Evolutionary conservation across 2,113 vertebrate genomes (phyloP), one percentile per base, ranked within the genome.

Genomic region (Andinoacara biseriatus): DNA sequence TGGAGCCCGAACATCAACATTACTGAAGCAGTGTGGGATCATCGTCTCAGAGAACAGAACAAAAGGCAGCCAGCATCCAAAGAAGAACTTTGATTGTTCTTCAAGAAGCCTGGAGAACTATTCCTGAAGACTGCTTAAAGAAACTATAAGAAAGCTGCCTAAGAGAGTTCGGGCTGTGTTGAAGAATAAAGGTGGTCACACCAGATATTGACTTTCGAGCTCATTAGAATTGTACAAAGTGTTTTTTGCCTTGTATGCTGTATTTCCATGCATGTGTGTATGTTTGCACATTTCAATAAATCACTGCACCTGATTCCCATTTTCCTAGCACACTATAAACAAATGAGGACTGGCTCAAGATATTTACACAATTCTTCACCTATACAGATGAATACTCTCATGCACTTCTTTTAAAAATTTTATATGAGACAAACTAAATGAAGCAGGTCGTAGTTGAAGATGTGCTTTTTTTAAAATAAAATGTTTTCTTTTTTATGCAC

Each of bases 391-490:
- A 67, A 17, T 26, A 0, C 22, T 67, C 0, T 29, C 5, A 69
- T 1, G 15, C 22, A 49, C 8, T 18, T 67, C 14, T 67, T 67
- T 67, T 67, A 26, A 0, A 46, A 43, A 43, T 13, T 43, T 10
- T 13, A 26, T 46, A 49, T 26, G 4, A 52, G 3, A 17, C 17
- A 69, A 86, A 76, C n/a, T 67, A 40, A 80, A 86, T 56, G 52
- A 67, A 87, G 62, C 3, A 17, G 2, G 58, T 22, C 35, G 17
- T 2, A 3, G 7, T 18, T n/a, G 5, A 54, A 2, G 4, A 29
- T 26, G 11, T 10, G 18, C 38, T 62, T 56, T 52, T 13, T 15
- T 11, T 18, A 74, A 82, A 38, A 10, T 26, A 31, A 33, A 33
- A 59, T 74, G 35, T 38, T 10, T 38, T 9, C 35, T 10, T 38